Percentiles rank a stretch among this genome's conserved stretches.
Evolutionary conservation across 37 sponge, comb jelly and placozoan genomes (phyloP).

Genomic region (Dysidea cf. avara): DNA sequence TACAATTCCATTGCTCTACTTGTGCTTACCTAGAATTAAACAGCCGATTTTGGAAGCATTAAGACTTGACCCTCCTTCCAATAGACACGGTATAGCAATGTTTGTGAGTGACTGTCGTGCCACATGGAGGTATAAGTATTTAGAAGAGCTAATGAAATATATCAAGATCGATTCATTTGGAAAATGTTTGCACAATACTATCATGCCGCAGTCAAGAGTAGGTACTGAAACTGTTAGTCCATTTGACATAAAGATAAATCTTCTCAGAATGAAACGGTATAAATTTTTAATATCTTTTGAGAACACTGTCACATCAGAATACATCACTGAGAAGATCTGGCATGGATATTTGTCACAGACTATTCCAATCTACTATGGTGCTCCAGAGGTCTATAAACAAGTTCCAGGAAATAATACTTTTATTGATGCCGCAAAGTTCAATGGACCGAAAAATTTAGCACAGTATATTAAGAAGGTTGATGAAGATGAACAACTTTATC

Average conservation of each 20-base stretch:
- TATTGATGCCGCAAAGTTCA: conserved; percentile 64
- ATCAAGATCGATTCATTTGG: conserved; percentile 85
- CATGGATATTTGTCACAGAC: too few relatives aligned
- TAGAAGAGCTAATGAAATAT: conserved; percentile 80
- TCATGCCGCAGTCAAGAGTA: conserved; percentile 67
- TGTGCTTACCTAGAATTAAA: too few relatives aligned
- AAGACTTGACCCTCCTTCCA: too few relatives aligned
- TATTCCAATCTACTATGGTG: conserved; percentile 73
- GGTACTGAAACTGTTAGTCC: conserved; percentile 27
- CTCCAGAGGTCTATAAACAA: conserved; percentile 76
- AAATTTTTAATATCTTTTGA: conserved; percentile 83
- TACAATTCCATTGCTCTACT: too few relatives aligned
- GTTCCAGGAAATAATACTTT: conserved; percentile 63
- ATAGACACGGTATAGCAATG: too few relatives aligned
- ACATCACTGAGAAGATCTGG: conserved; percentile 93
- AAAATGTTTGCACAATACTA: conserved; percentile 75
- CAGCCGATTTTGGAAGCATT: too few relatives aligned
- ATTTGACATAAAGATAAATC: conserved; percentile 28
- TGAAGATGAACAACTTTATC: conserved; percentile 45
- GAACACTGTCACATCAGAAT: conserved; percentile 80
- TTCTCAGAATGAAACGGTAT: conserved; percentile 48
- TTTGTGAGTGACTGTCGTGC: too few relatives aligned
- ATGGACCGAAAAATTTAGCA: conserved; percentile 63
- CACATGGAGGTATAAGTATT: too few relatives aligned
- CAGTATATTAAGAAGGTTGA: conserved; percentile 68